Evolutionary conservation across 2,113 vertebrate species (phyloP), one percentile per base, ranked within the genome.

Genomic region (Hiodon alosoides): DNA sequence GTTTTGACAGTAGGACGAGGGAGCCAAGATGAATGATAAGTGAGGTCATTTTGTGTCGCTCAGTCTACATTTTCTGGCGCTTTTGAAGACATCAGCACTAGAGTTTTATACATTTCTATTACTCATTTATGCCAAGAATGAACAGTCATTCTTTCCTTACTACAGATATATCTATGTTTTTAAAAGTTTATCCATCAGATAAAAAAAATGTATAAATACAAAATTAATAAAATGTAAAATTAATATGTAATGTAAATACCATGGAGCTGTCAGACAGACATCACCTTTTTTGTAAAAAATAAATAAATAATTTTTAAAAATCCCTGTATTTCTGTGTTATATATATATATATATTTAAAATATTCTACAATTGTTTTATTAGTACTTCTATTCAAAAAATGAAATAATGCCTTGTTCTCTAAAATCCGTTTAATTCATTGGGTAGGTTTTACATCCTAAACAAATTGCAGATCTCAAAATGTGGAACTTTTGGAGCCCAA

Each of bases 11-110:
- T 59, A 72, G 48, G 7, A 62, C 8, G 6, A 13, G 4, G 48
- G 13, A 51, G n/a, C n/a, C 58, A 58, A 52, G 71, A 62, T 72
- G 48, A 72, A 72, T 72, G 71, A 62, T 62, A 62, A 72, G 71
- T 72, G 59, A 72, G 48, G 59, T 72, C 71, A 72, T 11, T 53
- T 73, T 65, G 7, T 66, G 72, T 51, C 48, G 61, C 72, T 64
- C 51, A 46, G 72, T 31, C 50, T 66, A 48, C 54, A 48, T 66
- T 8, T 55, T 17, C 53, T 7, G 31, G 52, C 51, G 11, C 55
- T 55, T 67, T 54, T 4, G n/a, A 65, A 55, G 3, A 62, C 62
- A 67, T n/a, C 16, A 64, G 7, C 62, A 62, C 17, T 57, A 55
- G 16, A 67, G 53, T 10, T 31, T 31, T 13, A 54, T 31, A 54